Percentiles rank a stretch among this genome's conserved stretches.
Evolutionary conservation across 1,140 invertebrate species (phyloP).

Genomic region (Bombus confusus): DNA sequence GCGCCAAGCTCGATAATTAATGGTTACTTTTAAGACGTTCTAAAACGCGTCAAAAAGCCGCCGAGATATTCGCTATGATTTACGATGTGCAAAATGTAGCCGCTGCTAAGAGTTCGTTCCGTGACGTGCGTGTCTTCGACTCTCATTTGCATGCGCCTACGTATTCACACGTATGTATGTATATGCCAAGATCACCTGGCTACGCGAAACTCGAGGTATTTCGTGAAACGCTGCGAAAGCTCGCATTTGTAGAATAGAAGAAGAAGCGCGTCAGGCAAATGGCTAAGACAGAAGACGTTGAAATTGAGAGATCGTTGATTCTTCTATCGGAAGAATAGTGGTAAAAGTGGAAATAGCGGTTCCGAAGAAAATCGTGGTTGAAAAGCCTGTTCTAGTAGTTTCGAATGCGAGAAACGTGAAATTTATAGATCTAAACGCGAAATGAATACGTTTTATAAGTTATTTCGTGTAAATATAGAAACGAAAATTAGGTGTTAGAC

Average conservation of each 20-base stretch:
- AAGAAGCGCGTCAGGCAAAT: background rate
- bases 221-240: background rate
- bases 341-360: background rate
- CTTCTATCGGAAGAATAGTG: background rate
- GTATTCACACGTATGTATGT: background rate
- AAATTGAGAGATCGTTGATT: conserved; percentile 2
- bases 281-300: background rate
- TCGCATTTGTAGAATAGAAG: background rate
- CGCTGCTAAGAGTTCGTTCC: conserved; percentile 1
- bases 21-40: conserved; percentile 62
- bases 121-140: conserved; percentile 40
- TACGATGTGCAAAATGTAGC: conserved; percentile 60
- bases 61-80: conserved; percentile 47
- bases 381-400: too few species aligned
- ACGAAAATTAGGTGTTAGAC: background rate
- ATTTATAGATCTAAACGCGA: background rate
- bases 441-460: background rate
- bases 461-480: background rate
- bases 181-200: background rate
- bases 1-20: conserved; percentile 58
- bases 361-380: background rate
- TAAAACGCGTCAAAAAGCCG: conserved; percentile 60
- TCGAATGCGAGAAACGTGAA: too few species aligned
- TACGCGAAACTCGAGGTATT: background rate
- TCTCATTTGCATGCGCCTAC: conserved; percentile 29